These are phyloP conservation scores for Hypomesus transpacificus DNA, from an alignment of 2,113 vertebrate species.

Conservation along the genomic window DNA sequence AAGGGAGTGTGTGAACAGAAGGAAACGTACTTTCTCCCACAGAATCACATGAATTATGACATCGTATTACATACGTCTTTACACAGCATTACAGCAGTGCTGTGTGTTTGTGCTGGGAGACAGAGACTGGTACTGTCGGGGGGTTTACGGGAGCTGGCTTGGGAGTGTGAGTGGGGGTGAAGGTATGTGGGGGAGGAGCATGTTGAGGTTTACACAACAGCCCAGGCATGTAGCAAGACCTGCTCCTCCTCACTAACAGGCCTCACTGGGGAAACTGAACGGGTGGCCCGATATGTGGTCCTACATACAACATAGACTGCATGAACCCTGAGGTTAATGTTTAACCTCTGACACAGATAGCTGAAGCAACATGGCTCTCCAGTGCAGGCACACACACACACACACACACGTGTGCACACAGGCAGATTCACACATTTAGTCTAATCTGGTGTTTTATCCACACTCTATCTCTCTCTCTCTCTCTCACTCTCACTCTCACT, in stretches of 20 bases:
- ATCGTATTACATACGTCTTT: no score
- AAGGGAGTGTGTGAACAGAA: not conserved
- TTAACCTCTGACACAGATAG: not conserved
- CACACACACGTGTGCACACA: not conserved
- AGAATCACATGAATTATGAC: not conserved
- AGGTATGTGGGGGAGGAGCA: not conserved
- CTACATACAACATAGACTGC: not conserved
- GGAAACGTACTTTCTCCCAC: no score
- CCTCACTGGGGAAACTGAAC: not conserved
- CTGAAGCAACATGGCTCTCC: not conserved
- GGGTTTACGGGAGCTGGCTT: not conserved
- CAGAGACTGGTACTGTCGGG: no score
- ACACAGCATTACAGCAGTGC: no score
- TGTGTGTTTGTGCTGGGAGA: not conserved
- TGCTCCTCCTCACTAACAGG: not conserved
- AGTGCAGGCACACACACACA: not conserved
- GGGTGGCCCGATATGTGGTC: not conserved
- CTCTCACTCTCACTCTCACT: not conserved
- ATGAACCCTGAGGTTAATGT: not conserved
- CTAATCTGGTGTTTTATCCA: not conserved
- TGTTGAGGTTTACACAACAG: conserved; percentile 6
- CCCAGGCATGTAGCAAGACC: conserved; percentile 14
- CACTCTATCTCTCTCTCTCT: not conserved
- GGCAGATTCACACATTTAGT: not conserved
- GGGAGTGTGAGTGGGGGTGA: not conserved